Base-by-base conservation (phyloP, 2,888 invertebrate genomes). In the Synanthedon vespiformis region DNA sequence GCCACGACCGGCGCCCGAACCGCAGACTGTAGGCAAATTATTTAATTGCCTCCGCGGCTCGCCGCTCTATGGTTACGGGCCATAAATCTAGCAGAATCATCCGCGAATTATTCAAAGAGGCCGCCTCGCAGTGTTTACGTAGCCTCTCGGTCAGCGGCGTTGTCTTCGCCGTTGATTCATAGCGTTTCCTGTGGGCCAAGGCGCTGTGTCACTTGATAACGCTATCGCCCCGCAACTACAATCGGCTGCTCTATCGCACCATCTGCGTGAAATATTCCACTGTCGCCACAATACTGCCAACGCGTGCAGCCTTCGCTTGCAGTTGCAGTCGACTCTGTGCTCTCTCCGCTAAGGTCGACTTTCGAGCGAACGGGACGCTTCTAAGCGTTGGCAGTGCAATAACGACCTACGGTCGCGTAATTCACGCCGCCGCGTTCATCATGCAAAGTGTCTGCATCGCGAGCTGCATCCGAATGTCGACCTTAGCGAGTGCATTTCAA, bases 211-310 rank as follows among this genome's bases (percentile, higher is more conserved):
- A 68, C 58, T 67, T 64, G 78, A 73, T 72, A 73, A 59, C 71
- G 66, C 71, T 77, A 80, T 77, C 81, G 70, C 61, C 65, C 57
- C 57, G 68, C 68, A 63, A 70, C 76, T 74, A 64, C 52, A 48
- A 75, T 70, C 72, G 73, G 74, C 66, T 64, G 57, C 66, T 63
- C 73, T 80, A 84, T 85, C 85, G 77, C 71, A 68, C 72, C 78
- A 83, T 82, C 85, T 77, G 74, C 80, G 81, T 83, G 81, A 85
- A 81, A 82, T 85, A 83, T 76, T 80, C 82, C 74, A 63, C 69
- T 69, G 68, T 58, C 64, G 66, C 68, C 58, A 71, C 76, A 73
- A 75, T 71, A 65, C 70, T 60, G 59, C 40, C 58, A 55, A 13
- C 12, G 4, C 16, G 8, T 18, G 50, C 50, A 50, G 10, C 40